Evolutionary conservation across 1,140 invertebrate genomes (phyloP).

Genomic region (Oryctes rhinoceros): DNA sequence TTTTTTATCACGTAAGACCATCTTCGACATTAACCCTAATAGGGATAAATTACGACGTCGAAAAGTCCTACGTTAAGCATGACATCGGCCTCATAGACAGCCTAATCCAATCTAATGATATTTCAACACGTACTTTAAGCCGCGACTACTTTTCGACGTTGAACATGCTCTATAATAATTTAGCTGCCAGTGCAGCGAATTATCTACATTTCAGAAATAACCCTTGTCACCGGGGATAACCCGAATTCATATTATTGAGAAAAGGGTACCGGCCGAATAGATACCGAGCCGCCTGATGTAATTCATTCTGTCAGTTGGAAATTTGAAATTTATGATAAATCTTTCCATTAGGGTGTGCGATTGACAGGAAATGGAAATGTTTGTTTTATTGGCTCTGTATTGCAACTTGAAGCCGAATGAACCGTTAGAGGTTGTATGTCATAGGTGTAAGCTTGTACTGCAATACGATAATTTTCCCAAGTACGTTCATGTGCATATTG

Average conservation of each 20-base stretch:
- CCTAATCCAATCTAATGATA: neutral
- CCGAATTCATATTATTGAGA: slow-evolving; percentile 27
- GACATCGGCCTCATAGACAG: neutral
- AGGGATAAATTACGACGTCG: neutral
- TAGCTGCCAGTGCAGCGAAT: neutral
- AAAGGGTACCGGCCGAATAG: neutral
- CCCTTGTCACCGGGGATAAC: slow-evolving; percentile 27
- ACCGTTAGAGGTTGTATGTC: neutral
- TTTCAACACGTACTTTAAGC: slow-evolving; percentile 1
- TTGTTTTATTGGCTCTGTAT: slow-evolving; percentile 11
- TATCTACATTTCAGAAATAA: slow-evolving; percentile 26
- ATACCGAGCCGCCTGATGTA: neutral
- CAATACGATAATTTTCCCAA: neutral
- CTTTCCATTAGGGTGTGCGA: slow-evolving; percentile 4
- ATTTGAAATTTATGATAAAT: slow-evolving; percentile 29
- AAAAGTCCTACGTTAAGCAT: neutral
- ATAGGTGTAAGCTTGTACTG: neutral
- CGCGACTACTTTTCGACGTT: slow-evolving; percentile 2
- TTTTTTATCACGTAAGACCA: neutral
- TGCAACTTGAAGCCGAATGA: neutral
- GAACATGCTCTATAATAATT: slow-evolving; percentile 16
- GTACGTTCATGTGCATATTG: neutral
- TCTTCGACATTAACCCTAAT: neutral
- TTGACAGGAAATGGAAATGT: slow-evolving; percentile 4
- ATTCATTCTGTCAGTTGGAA: slow-evolving; percentile 18